Conservation (phyloP, 2,888 invertebrate genomes). For the Diplazon laetatorius region DNA sequence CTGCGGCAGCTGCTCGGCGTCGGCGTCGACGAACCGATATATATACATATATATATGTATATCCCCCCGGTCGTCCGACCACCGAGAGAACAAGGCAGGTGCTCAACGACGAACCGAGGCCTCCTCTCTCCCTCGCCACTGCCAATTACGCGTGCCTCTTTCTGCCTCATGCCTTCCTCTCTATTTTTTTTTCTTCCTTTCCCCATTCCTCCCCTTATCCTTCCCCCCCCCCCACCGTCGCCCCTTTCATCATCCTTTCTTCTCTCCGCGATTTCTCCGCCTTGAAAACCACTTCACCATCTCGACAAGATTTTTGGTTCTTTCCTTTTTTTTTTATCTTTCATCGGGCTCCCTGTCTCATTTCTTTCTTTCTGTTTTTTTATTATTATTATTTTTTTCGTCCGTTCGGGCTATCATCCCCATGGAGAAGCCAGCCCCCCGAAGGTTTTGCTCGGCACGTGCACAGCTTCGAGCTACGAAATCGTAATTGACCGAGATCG, state of each 20-base stretch:
- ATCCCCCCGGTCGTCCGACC: conserved; percentile 35
- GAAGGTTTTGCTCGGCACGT: conserved; percentile 59
- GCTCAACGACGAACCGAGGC: conserved; percentile 60
- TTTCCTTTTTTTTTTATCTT: background rate
- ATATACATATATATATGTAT: no score
- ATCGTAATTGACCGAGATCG: conserved; percentile 33
- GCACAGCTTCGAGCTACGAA: conserved; percentile 36
- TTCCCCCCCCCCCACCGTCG: no score
- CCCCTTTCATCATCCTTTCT: no score
- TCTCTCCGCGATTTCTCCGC: conserved; percentile 10
- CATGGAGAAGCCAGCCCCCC: conserved; percentile 33
- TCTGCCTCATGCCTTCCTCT: conserved; percentile 58
- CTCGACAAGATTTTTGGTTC: conserved; percentile 36
- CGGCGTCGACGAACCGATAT: conserved; percentile 65
- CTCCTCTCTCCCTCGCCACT: conserved; percentile 56
- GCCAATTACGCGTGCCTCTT: conserved; percentile 69
- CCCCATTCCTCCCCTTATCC: no score
- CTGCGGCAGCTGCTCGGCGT: conserved; percentile 81
- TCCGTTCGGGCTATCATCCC: conserved; percentile 27
- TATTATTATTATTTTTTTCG: no score
- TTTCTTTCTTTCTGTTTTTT: conserved; percentile 12
- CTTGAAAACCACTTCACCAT: conserved; percentile 47
- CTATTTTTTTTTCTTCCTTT: conserved; percentile 26
- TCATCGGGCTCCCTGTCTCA: conserved; percentile 34
- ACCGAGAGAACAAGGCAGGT: conserved; percentile 64